Evolutionary conservation across 2,797 vertebrate genomes (phyloP).

Genomic region (Myoxocephalus aenaeus): DNA sequence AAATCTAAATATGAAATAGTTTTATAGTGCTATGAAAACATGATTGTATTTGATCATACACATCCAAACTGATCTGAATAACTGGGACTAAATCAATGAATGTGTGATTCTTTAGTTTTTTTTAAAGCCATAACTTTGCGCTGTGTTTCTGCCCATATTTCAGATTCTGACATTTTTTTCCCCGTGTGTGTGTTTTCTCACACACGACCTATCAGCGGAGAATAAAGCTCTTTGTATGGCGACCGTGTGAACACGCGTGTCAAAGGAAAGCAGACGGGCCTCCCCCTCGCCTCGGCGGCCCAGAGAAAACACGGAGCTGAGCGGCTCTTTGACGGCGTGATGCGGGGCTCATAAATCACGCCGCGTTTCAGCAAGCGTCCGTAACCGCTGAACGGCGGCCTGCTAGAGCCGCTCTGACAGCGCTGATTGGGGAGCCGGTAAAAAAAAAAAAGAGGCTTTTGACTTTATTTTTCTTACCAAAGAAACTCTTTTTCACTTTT

Average conservation of each 20-base stretch:
- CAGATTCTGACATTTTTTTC: slow-evolving; percentile 16
- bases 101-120: too few relatives aligned
- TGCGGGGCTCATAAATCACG: slow-evolving; percentile 76
- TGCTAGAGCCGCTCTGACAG: slow-evolving; percentile 69
- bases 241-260: slow-evolving; percentile 73
- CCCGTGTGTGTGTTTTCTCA: neutral
- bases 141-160: slow-evolving; percentile 41
- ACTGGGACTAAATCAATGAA: too few relatives aligned
- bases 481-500: slow-evolving; percentile 41
- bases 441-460: slow-evolving; percentile 23
- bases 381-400: slow-evolving; percentile 42
- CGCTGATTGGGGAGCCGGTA: slow-evolving; percentile 33
- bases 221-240: slow-evolving; percentile 76
- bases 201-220: slow-evolving; percentile 56
- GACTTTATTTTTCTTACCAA: slow-evolving; percentile 51
- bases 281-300: slow-evolving; percentile 42
- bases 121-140: too few relatives aligned
- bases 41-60: too few relatives aligned
- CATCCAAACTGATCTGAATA: too few relatives aligned
- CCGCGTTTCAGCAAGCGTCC: slow-evolving; percentile 60
- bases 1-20: too few relatives aligned
- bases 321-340: slow-evolving; percentile 51
- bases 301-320: slow-evolving; percentile 71
- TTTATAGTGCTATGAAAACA: too few relatives aligned
- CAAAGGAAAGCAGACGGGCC: slow-evolving; percentile 65